phyloP scores from a whole-genome alignment of 2,888 invertebrate genomes.

The Rapana venosa region DNA sequence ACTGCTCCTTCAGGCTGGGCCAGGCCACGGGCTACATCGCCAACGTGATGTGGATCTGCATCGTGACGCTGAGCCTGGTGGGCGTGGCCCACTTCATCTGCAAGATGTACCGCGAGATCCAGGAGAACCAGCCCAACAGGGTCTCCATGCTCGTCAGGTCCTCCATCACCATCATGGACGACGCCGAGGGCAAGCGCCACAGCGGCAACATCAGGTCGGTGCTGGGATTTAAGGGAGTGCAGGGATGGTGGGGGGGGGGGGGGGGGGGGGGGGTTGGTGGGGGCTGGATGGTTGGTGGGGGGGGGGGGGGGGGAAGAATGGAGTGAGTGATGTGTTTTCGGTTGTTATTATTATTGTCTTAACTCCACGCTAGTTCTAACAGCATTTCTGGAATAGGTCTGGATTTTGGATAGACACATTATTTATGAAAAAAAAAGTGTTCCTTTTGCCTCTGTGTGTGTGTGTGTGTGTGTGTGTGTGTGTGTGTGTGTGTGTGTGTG shows the following conservation, averaged over 20 bases:
- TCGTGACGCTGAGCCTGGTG: conserved; percentile 74
- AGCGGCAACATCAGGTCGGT: conserved; percentile 23
- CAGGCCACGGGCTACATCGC: conserved; percentile 77
- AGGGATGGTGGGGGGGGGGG: not conserved
- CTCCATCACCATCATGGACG: conserved; percentile 71
- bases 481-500: no score
- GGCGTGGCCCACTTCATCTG: conserved; percentile 74
- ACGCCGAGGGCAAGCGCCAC: conserved; percentile 51
- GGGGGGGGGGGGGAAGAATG: no score
- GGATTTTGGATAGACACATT: no score
- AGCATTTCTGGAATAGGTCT: no score
- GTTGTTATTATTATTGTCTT: no score
- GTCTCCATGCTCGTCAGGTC: conserved; percentile 74
- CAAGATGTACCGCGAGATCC: conserved; percentile 76
- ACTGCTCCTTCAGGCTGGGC: conserved; percentile 76
- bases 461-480: no score
- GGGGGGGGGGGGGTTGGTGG: not conserved
- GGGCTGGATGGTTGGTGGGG: no score
- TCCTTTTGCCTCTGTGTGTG: no score
- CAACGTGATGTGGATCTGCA: conserved; percentile 77
- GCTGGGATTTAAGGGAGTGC: not conserved
- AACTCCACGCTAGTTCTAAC: no score
- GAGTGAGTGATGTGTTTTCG: no score
- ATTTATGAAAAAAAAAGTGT: no score
- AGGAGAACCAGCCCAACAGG: conserved; percentile 71